Percentiles rank a stretch among this genome's conserved stretches.
Conservation (phyloP, 2,888 invertebrate species). For the Polia nebulosa region DNA sequence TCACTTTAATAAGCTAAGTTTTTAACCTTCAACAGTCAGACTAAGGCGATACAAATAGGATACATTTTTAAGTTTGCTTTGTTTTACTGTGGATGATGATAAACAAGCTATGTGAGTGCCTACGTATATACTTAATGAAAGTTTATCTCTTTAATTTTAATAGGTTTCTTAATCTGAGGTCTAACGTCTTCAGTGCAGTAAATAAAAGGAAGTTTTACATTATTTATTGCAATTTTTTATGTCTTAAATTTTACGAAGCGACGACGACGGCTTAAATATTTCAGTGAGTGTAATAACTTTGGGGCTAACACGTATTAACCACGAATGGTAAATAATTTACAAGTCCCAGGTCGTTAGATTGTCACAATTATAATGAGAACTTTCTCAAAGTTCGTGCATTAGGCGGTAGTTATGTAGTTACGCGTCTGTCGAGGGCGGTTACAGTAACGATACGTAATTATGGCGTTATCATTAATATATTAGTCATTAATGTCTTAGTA, state of each 20-base stretch:
- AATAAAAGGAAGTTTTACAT: background rate
- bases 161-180: background rate
- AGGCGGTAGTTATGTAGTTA: background rate
- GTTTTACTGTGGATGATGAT: too few relatives aligned
- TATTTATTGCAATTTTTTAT: background rate
- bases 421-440: background rate
- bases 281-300: conserved; percentile 2
- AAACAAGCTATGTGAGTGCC: too few relatives aligned
- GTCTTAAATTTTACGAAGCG: background rate
- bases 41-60: background rate
- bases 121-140: background rate
- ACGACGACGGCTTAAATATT: background rate
- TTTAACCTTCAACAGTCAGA: background rate
- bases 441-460: conserved; percentile 8
- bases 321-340: conserved; percentile 17
- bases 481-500: background rate
- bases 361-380: conserved; percentile 16
- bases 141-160: background rate
- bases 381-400: conserved; percentile 33
- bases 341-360: conserved; percentile 21
- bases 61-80: background rate
- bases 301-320: background rate
- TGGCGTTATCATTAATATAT: conserved; percentile 1
- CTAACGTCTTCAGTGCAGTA: too few relatives aligned
- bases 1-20: background rate